Evolutionary conservation across 1,140 invertebrate species (phyloP), one percentile per base, ranked within the genome.

Genomic region (Homarus americanus): DNA sequence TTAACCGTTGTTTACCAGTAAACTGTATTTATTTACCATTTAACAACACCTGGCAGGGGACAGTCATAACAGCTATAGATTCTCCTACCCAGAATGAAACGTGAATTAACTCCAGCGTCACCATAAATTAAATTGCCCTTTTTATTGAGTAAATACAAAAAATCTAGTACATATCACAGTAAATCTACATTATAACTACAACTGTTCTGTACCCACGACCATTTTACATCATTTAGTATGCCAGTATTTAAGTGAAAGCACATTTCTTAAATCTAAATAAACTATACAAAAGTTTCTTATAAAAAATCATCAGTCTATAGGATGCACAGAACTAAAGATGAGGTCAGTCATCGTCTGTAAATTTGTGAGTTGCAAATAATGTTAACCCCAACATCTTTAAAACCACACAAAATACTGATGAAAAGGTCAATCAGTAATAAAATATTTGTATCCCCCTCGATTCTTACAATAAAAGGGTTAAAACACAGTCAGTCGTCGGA

Each of bases 111-210:
- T 58, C n/a, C 44, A 40, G 34, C n/a, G 34, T 40, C 17, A 9
- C 17, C 10, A 80, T 80, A 63, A 82, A 41, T 49, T 15, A 53
- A 53, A 44, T 80, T 44, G 24, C 76, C 78, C 28, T 78, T 80
- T 32, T 41, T 20, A 36, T 34, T 10, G 38, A 82, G 32, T 63
- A 58, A 34, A 82, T 58, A 63, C n/a, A 82, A 82, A 58, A 82
- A 38, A 78, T n/a, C 53, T 32, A 32, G 49, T 58, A 63, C 38
- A 82, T 82, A 82, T 82, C 79, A 82, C 79, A 82, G 79, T 82
- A 58, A 82, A 40, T 63, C 79, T 44, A 82, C 79, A 82, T 5
- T 78, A 17, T 28, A 63, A 34, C 79, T 82, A 24, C 53, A 82
- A 82, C 10, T 36, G 41, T 82, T 82, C 49, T 36, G 36, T 63